Conservation (phyloP, 2,113 vertebrate genomes). For the Steatornis caripensis region DNA sequence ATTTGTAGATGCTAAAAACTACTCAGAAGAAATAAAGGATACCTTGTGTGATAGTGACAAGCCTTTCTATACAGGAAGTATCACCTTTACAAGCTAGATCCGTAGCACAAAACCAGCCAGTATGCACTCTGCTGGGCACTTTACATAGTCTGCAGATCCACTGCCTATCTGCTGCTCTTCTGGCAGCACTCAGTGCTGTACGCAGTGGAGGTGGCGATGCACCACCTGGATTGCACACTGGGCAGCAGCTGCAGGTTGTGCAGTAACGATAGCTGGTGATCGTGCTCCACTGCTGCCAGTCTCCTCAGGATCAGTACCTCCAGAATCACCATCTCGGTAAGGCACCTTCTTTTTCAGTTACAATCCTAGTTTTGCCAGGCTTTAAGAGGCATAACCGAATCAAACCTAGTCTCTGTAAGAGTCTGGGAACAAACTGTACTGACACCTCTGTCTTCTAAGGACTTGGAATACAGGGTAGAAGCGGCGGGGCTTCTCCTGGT, state of each 20-base stretch:
- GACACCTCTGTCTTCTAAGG: neutral
- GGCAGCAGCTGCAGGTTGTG: neutral
- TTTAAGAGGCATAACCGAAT: neutral
- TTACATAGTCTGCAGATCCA: neutral
- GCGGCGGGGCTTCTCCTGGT: neutral
- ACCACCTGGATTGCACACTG: rapidly evolving
- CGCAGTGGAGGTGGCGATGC: rapidly evolving
- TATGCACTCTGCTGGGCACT: neutral
- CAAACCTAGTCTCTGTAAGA: neutral
- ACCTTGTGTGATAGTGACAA: neutral
- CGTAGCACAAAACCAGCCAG: neutral
- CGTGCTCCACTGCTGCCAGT: rapidly evolving
- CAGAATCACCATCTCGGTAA: neutral
- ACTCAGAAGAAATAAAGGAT: neutral
- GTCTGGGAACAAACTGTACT: neutral
- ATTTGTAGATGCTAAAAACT: neutral
- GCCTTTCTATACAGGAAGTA: neutral
- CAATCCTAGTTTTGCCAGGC: neutral
- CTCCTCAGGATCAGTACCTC: neutral
- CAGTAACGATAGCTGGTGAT: rapidly evolving
- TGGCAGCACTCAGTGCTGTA: rapidly evolving
- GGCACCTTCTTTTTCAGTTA: neutral
- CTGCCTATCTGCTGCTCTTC: neutral
- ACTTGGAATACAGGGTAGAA: neutral
- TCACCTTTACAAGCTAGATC: neutral